Percentiles rank a stretch among this genome's conserved stretches.
These are phyloP conservation scores for Eudorcas thomsonii DNA, from an alignment of 2,113 vertebrate species.

Conservation along the genomic window DNA sequence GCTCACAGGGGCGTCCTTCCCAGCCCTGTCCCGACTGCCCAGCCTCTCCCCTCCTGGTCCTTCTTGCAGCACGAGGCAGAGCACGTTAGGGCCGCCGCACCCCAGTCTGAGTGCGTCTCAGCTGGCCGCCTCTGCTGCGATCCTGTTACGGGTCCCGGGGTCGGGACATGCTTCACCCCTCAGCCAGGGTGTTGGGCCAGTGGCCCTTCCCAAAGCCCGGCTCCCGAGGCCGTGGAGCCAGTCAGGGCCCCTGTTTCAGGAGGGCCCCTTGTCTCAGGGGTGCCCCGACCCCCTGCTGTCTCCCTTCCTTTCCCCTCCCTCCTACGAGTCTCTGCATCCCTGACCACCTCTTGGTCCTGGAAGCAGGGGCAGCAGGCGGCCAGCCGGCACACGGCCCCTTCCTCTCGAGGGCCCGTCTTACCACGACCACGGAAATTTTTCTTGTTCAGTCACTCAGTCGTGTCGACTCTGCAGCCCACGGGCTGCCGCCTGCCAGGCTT, in stretches of 20 bases:
- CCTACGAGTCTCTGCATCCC: neutral
- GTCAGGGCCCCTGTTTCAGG: neutral
- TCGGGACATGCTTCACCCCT: neutral
- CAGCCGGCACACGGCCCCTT: neutral
- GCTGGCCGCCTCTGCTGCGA: rapidly evolving
- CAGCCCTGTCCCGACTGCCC: too few species aligned
- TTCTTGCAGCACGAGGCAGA: rapidly evolving
- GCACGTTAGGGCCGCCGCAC: rapidly evolving
- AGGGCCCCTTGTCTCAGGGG: rapidly evolving
- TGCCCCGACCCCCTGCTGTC: too few species aligned
- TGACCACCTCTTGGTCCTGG: rapidly evolving
- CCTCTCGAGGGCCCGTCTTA: neutral
- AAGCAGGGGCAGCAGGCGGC: neutral
- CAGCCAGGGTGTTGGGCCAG: neutral
- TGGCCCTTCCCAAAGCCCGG: neutral
- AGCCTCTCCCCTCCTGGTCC: neutral
- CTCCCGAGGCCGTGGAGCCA: rapidly evolving
- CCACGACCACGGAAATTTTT: rapidly evolving
- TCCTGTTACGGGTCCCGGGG: neutral
- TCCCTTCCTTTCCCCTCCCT: neutral
- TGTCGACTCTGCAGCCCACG: neutral
- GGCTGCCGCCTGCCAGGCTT: rapidly evolving
- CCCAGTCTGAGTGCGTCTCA: too few species aligned
- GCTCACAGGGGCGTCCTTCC: too few species aligned
- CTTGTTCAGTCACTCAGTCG: rapidly evolving